Conservation (phyloP, 2,888 invertebrate species). For the Lasiommata megera region DNA sequence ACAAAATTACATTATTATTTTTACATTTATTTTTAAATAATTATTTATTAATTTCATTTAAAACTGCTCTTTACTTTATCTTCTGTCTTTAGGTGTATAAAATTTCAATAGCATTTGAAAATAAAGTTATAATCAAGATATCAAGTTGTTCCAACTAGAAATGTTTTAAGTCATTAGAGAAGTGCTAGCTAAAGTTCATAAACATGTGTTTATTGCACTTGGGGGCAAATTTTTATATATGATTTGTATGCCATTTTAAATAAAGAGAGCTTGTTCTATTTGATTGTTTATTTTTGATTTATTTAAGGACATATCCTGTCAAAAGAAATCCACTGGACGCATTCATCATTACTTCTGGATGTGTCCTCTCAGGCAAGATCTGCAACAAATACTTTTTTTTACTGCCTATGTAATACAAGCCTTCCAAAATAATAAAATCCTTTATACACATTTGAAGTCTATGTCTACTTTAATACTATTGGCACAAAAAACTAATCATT, state of each 20-base stretch:
- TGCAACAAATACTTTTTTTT: conserved; percentile 41
- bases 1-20: conserved; percentile 2
- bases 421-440: no score
- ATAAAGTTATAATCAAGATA: conserved; percentile 7
- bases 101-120: neutral
- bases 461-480: no score
- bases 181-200: conserved; percentile 18
- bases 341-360: conserved; percentile 96
- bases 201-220: conserved; percentile 17
- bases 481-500: no score
- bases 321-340: conserved; percentile 94
- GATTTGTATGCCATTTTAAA: conserved; percentile 26
- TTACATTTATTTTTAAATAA: neutral
- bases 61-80: neutral
- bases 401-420: no score
- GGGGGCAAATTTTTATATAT: conserved; percentile 18
- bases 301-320: conserved; percentile 83
- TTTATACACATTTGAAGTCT: no score
- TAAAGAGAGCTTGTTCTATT: conserved; percentile 26
- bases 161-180: conserved; percentile 7
- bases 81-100: neutral
- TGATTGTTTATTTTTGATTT: conserved; percentile 29
- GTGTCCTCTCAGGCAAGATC: conserved; percentile 91
- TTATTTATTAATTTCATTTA: neutral
- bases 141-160: conserved; percentile 6